Percentiles rank a stretch among this genome's conserved stretches.
Evolutionary conservation across 2,888 invertebrate species (phyloP).

Genomic region (Ctenicera cuprea): DNA sequence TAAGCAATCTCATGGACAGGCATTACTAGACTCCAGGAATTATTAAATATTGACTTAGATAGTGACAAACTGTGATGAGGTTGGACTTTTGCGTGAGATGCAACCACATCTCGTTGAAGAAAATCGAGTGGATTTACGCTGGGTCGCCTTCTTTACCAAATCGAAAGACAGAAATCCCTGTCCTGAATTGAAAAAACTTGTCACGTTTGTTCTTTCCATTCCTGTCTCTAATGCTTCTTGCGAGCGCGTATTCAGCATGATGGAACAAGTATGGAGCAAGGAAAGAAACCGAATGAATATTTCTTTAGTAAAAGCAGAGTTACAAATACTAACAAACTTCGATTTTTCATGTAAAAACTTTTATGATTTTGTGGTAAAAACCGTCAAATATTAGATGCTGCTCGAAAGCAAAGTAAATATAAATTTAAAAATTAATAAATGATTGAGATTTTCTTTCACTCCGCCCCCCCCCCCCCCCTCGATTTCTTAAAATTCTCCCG

Average conservation of each 20-base stretch:
- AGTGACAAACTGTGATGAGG: conserved; percentile 26
- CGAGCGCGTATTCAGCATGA: conserved; percentile 24
- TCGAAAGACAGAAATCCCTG: conserved; percentile 27
- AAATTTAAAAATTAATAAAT: no score
- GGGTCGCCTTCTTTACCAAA: conserved; percentile 27
- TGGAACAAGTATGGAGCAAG: no score
- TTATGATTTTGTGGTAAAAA: conserved; percentile 22
- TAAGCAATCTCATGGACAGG: conserved; percentile 14
- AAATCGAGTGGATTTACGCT: conserved; percentile 30
- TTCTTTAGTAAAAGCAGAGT: no score
- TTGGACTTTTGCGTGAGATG: conserved; percentile 22
- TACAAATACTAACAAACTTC: no score
- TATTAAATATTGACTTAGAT: conserved; percentile 23
- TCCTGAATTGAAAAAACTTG: conserved; percentile 32
- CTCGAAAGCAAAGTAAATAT: no score
- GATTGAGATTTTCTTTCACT: not conserved
- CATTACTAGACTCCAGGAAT: conserved; percentile 16
- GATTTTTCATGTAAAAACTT: no score
- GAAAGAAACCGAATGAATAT: no score
- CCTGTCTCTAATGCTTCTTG: conserved; percentile 24
- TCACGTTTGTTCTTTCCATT: conserved; percentile 20
- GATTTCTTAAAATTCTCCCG: no score
- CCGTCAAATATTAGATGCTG: no score
- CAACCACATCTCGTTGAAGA: conserved; percentile 33
- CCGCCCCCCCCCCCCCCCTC: not conserved